A percentile compares a stretch with the other conserved stretches of the same genome.
These are phyloP conservation scores for Phylloscopus trochiloides DNA, from an alignment of 2,113 vertebrate species.

Conservation along the genomic window DNA sequence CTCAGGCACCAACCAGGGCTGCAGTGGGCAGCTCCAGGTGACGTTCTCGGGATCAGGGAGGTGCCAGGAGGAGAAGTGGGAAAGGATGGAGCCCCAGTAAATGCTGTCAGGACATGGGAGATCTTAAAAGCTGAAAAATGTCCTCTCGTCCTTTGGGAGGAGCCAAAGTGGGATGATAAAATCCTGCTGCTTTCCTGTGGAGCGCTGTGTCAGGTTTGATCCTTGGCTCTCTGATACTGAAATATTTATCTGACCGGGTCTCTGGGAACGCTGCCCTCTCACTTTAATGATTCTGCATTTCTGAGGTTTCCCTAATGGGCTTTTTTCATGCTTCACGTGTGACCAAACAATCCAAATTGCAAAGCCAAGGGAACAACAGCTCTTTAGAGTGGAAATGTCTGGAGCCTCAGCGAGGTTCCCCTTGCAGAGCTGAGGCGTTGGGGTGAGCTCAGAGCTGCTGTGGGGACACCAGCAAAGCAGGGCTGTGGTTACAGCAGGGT, in stretches of 20 bases:
- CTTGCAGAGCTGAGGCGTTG: rapidly evolving
- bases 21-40: background rate
- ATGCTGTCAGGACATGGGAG: background rate
- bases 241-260: background rate
- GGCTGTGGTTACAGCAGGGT: background rate
- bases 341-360: background rate
- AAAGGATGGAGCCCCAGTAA: background rate
- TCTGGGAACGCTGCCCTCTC: background rate
- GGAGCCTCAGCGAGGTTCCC: background rate
- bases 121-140: background rate
- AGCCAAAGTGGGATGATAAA: background rate
- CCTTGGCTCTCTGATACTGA: background rate
- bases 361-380: background rate
- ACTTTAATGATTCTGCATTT: background rate
- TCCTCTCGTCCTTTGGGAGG: background rate
- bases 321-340: background rate
- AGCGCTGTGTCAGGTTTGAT: background rate
- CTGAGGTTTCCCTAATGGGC: background rate
- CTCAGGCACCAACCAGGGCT: no score
- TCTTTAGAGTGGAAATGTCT: background rate
- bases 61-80: background rate
- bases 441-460: background rate
- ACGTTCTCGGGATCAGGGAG: background rate
- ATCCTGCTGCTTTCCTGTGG: background rate
- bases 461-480: background rate